Evolutionary conservation across 2,113 vertebrate species (phyloP).

Genomic region (Charina bottae): DNA sequence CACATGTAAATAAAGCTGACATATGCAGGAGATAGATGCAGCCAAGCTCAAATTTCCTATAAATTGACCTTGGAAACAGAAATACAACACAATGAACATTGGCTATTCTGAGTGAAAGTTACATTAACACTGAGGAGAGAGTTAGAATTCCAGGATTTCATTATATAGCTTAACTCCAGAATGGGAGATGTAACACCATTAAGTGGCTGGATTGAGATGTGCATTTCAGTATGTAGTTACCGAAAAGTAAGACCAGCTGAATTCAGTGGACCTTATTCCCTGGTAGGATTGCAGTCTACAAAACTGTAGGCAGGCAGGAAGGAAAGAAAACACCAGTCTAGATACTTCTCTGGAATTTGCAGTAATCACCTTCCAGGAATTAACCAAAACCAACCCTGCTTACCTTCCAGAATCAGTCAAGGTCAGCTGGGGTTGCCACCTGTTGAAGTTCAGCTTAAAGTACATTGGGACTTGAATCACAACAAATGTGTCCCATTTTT

Average conservation of each 20-base stretch:
- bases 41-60: conserved; percentile 16
- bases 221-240: neutral
- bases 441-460: too few relatives aligned
- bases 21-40: conserved; percentile 15
- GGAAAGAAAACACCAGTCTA: neutral
- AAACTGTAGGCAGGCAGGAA: neutral
- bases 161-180: neutral
- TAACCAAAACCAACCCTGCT: neutral
- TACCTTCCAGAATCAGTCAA: neutral
- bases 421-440: neutral
- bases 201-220: neutral
- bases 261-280: neutral
- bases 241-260: neutral
- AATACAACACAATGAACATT: neutral
- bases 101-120: neutral
- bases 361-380: neutral
- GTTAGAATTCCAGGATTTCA: neutral
- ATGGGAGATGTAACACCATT: neutral
- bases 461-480: too few relatives aligned
- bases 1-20: conserved; percentile 36
- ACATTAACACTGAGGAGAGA: neutral
- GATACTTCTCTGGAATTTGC: neutral
- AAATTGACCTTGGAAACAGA: conserved; percentile 9
- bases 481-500: too few relatives aligned
- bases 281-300: neutral